Evolutionary conservation across 1,140 invertebrate species (phyloP).

Genomic region (Drosophila nikananu): DNA sequence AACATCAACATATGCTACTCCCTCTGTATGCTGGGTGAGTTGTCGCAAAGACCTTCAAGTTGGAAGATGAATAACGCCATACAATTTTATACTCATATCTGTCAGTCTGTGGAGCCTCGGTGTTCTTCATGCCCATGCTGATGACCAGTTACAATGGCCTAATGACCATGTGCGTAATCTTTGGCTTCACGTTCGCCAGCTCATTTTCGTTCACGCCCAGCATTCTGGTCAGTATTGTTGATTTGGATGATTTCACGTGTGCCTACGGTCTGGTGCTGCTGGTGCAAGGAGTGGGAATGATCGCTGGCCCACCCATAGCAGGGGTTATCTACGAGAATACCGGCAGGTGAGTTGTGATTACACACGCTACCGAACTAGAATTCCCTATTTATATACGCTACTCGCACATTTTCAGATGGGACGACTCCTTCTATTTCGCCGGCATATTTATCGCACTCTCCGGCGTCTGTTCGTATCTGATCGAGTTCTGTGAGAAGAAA

Average conservation of each 20-base stretch:
- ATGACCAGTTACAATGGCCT: conserved; percentile 88
- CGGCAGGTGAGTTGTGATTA: conserved; percentile 57
- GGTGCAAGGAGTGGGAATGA: conserved; percentile 91
- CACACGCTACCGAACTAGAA: too few species aligned
- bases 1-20: conserved; percentile 93
- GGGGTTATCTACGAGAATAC: conserved; percentile 86
- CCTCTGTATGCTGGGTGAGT: conserved; percentile 88
- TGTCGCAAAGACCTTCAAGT: not conserved
- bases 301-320: conserved; percentile 88
- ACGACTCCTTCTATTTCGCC: conserved; percentile 91
- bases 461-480: conserved; percentile 88
- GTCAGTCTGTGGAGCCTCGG: conserved; percentile 89
- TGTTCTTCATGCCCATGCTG: conserved; percentile 90
- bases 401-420: conserved; percentile 65
- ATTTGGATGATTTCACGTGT: conserved; percentile 90
- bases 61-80: not conserved
- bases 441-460: conserved; percentile 94
- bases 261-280: conserved; percentile 95
- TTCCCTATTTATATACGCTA: not conserved
- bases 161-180: conserved; percentile 88
- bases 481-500: conserved; percentile 78
- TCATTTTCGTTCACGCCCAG: conserved; percentile 95
- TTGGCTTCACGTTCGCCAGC: conserved; percentile 94
- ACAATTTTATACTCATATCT: not conserved
- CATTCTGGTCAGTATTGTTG: conserved; percentile 88